Evolutionary conservation across 2,113 vertebrate genomes (phyloP).

Genomic region (Jaculus jaculus): DNA sequence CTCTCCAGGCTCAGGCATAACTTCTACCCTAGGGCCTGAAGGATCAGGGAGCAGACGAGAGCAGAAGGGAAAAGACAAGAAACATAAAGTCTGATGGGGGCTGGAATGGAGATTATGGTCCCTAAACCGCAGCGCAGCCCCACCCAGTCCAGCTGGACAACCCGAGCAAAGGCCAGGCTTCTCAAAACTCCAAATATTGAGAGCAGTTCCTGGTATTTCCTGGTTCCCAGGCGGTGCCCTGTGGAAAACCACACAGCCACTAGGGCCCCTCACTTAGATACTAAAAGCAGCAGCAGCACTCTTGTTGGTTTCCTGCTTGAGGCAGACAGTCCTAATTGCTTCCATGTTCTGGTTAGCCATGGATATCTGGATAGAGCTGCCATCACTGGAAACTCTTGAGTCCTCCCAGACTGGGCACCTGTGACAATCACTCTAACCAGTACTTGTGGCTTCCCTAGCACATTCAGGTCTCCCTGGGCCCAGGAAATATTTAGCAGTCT

Average conservation of each 20-base stretch:
- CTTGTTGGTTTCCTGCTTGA: not conserved
- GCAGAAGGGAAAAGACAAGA: too few relatives aligned
- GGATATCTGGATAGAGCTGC: not conserved
- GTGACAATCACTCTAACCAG: not conserved
- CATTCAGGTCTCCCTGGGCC: not conserved
- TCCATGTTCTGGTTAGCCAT: not conserved
- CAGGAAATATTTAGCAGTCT: constrained; percentile 7
- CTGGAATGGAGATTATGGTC: not conserved
- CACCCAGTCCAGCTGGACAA: not conserved
- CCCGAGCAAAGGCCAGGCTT: constrained; percentile 49
- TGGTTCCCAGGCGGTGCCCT: not conserved
- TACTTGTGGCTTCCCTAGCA: not conserved
- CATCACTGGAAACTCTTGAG: fast-evolving
- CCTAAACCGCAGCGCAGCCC: not conserved
- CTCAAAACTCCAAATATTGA: not conserved
- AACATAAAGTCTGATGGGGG: not conserved
- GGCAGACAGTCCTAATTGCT: not conserved
- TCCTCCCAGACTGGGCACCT: not conserved
- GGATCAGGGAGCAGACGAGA: not conserved
- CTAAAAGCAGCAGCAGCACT: not conserved
- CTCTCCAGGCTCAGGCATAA: constrained; percentile 23
- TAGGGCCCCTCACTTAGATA: not conserved
- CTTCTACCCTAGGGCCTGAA: fast-evolving
- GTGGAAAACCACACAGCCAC: not conserved
- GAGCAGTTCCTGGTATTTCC: not conserved